phyloP scores from a whole-genome alignment of 2,113 vertebrate genomes.

The Syngnathus typhle region DNA sequence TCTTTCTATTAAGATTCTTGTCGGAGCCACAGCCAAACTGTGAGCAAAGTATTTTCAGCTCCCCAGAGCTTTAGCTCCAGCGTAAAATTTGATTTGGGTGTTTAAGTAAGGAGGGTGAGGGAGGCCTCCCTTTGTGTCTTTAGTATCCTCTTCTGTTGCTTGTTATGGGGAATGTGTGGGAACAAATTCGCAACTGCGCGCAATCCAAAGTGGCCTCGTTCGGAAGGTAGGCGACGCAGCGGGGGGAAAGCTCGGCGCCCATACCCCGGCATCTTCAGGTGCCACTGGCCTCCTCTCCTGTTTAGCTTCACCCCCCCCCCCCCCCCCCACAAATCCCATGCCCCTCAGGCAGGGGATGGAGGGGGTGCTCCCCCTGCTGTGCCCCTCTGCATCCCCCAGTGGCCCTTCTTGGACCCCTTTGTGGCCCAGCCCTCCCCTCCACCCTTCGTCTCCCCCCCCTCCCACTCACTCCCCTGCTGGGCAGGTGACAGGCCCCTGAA shows the following conservation, averaged over 20 bases:
- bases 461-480: conserved; percentile 83
- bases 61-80: conserved; percentile 63
- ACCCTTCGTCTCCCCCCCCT: conserved; percentile 53
- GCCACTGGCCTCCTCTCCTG: conserved; percentile 48
- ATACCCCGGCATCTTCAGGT: conserved; percentile 59
- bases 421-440: conserved; percentile 83
- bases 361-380: conserved; percentile 86
- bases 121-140: conserved; percentile 62
- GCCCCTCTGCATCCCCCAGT: conserved; percentile 76
- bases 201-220: background rate
- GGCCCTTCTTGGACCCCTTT: conserved; percentile 80
- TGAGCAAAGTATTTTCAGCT: conserved; percentile 54
- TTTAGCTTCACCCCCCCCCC: conserved; percentile 41
- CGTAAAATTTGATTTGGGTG: conserved; percentile 71
- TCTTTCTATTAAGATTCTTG: conserved; percentile 54
- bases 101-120: conserved; percentile 66
- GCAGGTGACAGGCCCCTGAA: conserved; percentile 99
- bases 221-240: conserved; percentile 20
- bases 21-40: conserved; percentile 48
- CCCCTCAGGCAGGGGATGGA: conserved; percentile 73
- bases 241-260: conserved; percentile 34
- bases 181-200: conserved; percentile 33
- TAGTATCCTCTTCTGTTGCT: conserved; percentile 58
- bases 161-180: conserved; percentile 61
- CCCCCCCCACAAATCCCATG: conserved; percentile 27